Base-by-base conservation (phyloP, 2,888 invertebrate genomes). In the Creontiades dilutus region DNA sequence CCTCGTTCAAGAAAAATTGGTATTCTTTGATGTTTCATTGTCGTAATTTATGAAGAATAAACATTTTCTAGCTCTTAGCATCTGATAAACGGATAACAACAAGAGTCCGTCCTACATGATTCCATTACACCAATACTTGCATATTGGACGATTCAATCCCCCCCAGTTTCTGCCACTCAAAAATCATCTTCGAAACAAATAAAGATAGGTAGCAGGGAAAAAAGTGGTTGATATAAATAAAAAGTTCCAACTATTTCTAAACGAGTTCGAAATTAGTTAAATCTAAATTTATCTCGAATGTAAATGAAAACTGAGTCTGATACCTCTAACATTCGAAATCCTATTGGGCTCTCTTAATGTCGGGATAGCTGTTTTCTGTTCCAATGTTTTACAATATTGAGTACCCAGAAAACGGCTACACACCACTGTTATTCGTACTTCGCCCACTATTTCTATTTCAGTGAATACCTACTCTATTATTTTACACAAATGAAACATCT, bases 211-310 rank as follows among this genome's bases (percentile, higher is more conserved):
- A 68, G 68, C 68, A 68, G 23, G 37, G 23, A 23, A 12, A 23
- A 23, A 68, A 23, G 27, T 68, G 19, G 23, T 68, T 19, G 23
- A 68, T 68, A 68, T 68, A 68, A 68, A 19, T 68, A 27, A 68
- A 68, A 68, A 68, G n/a, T 19, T 68, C 68, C 23, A 68, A 23
- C 57, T 57, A 57, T n/a, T 68, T 68, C 68, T 68, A 68, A 68
- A 68, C 68, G 0, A 27, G 5, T 68, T 19, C 27, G 68, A 68
- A 68, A 23, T 68, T 68, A 12, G 68, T 23, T 68, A 68, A 12
- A 23, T 23, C 68, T 23, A 68, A 68, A 14, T 7, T 68, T 13
- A 19, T 23, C 23, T 68, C 11, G 68, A 12, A 68, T 68, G 23
- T 23, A 68, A 68, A 68, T 68, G 23, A 23, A 68, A 68, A 27